These are phyloP conservation scores for Brachylomia viminalis DNA, from an alignment of 2,888 invertebrate genomes.

Conservation along the genomic window DNA sequence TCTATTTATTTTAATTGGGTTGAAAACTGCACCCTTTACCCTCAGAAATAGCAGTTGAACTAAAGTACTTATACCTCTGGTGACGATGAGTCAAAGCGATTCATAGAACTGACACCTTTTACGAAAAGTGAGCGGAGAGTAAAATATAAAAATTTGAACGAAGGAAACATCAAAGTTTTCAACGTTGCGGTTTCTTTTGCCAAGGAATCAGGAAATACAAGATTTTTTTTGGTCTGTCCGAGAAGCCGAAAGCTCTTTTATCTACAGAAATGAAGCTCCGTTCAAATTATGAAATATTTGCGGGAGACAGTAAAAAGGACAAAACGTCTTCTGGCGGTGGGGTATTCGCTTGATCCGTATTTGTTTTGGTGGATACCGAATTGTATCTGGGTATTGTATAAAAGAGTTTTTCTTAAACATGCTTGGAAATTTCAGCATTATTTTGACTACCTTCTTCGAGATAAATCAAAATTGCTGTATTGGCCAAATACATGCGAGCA, in stretches of 20 bases:
- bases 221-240: constrained; percentile 50
- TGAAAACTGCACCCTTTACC: not conserved
- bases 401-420: not conserved
- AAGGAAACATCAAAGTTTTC: constrained; percentile 57
- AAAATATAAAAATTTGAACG: constrained; percentile 60
- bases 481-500: too few relatives aligned
- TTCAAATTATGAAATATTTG: constrained; percentile 61
- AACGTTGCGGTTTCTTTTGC: constrained; percentile 60
- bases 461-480: too few relatives aligned
- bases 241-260: constrained; percentile 58
- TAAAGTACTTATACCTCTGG: not conserved
- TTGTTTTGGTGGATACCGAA: not conserved
- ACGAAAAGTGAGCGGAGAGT: constrained; percentile 25
- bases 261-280: constrained; percentile 61
- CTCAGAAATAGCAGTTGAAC: not conserved
- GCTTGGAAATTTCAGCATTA: too few relatives aligned
- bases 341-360: constrained; percentile 25
- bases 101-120: constrained; percentile 37
- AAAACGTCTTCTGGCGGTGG: constrained; percentile 26
- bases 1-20: not conserved
- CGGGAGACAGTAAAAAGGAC: constrained; percentile 18
- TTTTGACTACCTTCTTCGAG: too few relatives aligned
- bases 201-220: constrained; percentile 58
- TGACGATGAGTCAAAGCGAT: constrained; percentile 19
- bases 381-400: not conserved